Conservation (phyloP, 2,113 vertebrate species). For the Heterochromis multidens region DNA sequence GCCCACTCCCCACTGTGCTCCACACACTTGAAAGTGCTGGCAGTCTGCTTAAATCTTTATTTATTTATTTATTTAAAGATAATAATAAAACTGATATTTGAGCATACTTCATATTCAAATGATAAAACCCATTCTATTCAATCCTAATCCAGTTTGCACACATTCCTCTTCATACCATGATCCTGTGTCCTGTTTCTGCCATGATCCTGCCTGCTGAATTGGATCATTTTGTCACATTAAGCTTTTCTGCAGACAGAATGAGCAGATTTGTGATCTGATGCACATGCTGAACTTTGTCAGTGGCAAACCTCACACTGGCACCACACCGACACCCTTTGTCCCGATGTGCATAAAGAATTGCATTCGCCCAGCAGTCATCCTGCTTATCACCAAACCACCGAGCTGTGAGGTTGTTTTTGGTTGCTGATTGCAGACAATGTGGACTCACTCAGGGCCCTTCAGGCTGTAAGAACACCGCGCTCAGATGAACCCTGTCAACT, state of each 20-base stretch:
- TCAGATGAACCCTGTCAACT: conserved; percentile 70
- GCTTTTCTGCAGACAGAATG: background rate
- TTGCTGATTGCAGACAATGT: conserved; percentile 41
- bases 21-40: conserved; percentile 53
- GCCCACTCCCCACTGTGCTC: conserved; percentile 64
- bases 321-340: background rate
- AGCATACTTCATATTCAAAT: conserved; percentile 36
- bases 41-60: conserved; percentile 57
- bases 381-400: conserved; percentile 39
- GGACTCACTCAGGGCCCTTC: conserved; percentile 27
- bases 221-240: conserved; percentile 18
- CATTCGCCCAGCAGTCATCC: conserved; percentile 39
- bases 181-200: background rate
- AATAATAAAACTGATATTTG: conserved; percentile 36
- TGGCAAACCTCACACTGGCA: background rate
- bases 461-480: conserved; percentile 50
- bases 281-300: conserved; percentile 12
- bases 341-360: conserved; percentile 50
- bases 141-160: conserved; percentile 2
- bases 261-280: conserved; percentile 10
- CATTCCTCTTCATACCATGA: background rate
- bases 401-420: conserved; percentile 48
- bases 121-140: conserved; percentile 2
- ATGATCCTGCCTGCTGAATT: background rate
- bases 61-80: conserved; percentile 21